Conservation (phyloP, 1,140 invertebrate species). For the Neodiprion fabricii region DNA sequence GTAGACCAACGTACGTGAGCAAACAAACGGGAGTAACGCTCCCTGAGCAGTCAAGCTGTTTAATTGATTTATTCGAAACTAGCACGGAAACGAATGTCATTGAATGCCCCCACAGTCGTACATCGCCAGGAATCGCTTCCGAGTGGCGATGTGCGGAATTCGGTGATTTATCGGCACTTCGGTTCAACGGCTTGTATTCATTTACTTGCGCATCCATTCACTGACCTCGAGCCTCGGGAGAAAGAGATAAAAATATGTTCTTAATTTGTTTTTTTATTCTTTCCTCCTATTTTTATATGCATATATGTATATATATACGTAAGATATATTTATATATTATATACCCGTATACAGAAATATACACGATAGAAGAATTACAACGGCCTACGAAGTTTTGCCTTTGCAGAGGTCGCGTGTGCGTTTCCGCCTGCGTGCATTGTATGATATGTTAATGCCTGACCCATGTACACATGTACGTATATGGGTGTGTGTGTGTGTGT, state of each 20-base stretch:
- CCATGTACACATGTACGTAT: slow-evolving; percentile 23
- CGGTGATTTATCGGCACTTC: neutral
- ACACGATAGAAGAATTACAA: neutral
- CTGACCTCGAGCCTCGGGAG: neutral
- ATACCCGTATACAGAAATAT: neutral
- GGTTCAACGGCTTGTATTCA: neutral
- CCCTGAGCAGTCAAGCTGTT: neutral
- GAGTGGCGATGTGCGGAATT: neutral
- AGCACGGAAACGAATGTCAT: neutral
- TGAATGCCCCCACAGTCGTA: neutral
- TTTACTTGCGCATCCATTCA: slow-evolving; percentile 1
- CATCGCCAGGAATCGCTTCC: neutral
- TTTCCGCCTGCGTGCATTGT: slow-evolving; percentile 15
- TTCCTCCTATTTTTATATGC: neutral
- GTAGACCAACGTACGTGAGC: neutral
- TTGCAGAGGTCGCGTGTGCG: slow-evolving; percentile 20
- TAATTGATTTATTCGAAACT: neutral
- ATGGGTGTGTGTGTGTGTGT: slow-evolving; percentile 31
- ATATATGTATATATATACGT: slow-evolving; percentile 8
- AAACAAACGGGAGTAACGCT: neutral
- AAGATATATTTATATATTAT: neutral
- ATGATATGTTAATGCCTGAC: slow-evolving; percentile 19
- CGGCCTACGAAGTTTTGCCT: neutral
- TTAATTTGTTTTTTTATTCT: neutral
- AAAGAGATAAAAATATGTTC: neutral